A percentile compares a stretch with the other conserved stretches of the same genome.
Evolutionary conservation across 2,797 vertebrate genomes (phyloP).

Genomic region (Falco columbarius): DNA sequence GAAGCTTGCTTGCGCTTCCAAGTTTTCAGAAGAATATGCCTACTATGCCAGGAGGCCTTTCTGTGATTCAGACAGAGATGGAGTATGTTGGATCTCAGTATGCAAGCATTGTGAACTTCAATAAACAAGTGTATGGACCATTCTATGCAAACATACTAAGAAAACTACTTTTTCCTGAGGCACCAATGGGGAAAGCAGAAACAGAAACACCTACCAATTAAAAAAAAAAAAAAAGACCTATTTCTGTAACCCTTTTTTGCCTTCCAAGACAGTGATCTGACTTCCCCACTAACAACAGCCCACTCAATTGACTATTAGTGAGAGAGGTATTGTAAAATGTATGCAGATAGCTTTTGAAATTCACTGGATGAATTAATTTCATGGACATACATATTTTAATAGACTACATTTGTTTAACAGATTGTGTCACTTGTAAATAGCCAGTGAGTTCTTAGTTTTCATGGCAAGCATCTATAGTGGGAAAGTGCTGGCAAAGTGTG

Average conservation of each 20-base stretch:
- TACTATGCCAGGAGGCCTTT: conserved; percentile 84
- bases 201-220: conserved; percentile 54
- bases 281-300: not conserved
- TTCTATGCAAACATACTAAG: conserved; percentile 91
- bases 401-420: conserved; percentile 50
- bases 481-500: not conserved
- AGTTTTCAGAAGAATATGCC: conserved; percentile 79
- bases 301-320: not conserved
- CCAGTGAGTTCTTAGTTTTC: conserved; percentile 32
- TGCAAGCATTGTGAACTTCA: conserved; percentile 87
- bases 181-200: conserved; percentile 46
- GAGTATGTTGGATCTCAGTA: conserved; percentile 83
- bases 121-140: conserved; percentile 90
- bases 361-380: conserved; percentile 12
- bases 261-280: not conserved
- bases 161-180: conserved; percentile 84
- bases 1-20: conserved; percentile 79
- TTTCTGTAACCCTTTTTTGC: not conserved
- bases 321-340: not conserved
- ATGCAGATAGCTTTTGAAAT: not conserved
- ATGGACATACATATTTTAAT: conserved; percentile 25
- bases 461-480: conserved; percentile 11
- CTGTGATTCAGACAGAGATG: conserved; percentile 85
- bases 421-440: conserved; percentile 31
- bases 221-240: not conserved